Evolutionary conservation across 2,797 vertebrate species (phyloP).

Genomic region (Synaphobranchus kaupii): DNA sequence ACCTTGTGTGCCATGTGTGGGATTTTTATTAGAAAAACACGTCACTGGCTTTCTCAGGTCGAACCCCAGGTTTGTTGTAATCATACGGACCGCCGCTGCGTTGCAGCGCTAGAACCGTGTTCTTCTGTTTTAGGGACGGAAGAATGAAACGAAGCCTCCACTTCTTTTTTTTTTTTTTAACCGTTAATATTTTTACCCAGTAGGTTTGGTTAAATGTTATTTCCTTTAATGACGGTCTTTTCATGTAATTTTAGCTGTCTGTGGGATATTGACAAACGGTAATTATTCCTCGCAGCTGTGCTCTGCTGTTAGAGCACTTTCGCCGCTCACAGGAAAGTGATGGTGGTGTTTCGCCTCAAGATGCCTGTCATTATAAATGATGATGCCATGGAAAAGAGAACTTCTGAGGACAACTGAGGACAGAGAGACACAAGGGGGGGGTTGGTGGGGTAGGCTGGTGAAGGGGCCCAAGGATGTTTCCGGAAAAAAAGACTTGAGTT

Average conservation of each 20-base stretch:
- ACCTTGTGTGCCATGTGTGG: neutral
- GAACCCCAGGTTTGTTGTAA: neutral
- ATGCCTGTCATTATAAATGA: neutral
- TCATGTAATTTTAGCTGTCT: neutral
- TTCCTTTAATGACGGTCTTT: conserved; percentile 1
- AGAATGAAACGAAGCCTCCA: neutral
- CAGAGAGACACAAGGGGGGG: neutral
- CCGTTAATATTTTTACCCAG: neutral
- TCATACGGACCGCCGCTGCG: too few relatives aligned
- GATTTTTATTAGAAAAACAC: neutral
- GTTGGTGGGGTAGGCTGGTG: neutral
- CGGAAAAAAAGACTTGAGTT: neutral
- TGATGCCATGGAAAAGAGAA: conserved; percentile 13
- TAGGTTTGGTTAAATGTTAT: neutral
- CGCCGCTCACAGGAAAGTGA: neutral
- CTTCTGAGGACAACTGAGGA: conserved; percentile 19
- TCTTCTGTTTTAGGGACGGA: neutral
- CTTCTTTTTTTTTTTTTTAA: neutral
- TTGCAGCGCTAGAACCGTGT: neutral
- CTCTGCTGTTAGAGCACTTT: neutral
- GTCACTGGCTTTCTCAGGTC: neutral
- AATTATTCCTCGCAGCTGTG: conserved; percentile 6
- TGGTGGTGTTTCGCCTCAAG: neutral
- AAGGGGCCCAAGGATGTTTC: neutral
- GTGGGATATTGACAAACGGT: conserved; percentile 10